A percentile compares a stretch with the other conserved stretches of the same genome.
Evolutionary conservation across 2,888 invertebrate genomes (phyloP).

Genomic region (Dryadula phaetusa): DNA sequence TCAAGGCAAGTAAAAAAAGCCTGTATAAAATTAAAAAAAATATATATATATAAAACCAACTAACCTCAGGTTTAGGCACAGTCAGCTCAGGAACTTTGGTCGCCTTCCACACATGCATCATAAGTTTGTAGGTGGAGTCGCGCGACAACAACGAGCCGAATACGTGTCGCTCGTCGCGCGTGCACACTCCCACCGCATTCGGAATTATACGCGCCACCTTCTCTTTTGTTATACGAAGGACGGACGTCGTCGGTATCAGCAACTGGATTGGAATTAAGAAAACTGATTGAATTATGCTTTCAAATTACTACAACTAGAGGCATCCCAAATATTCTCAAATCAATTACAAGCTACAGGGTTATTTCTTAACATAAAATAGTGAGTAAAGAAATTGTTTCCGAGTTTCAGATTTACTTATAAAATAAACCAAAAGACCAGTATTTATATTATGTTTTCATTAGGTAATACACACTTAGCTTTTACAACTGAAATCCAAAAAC

Average conservation of each 20-base stretch:
- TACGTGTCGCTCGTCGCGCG: conserved; percentile 93
- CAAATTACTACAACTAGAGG: no score
- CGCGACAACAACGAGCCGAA: conserved; percentile 96
- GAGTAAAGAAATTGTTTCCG: no score
- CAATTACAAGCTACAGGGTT: no score
- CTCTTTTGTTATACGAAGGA: conserved; percentile 95
- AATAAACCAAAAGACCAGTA: no score
- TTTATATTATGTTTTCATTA: no score
- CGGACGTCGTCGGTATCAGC: conserved; percentile 93
- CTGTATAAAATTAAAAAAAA: no score
- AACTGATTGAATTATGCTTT: no score
- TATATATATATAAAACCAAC: neutral
- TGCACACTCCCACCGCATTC: conserved; percentile 95
- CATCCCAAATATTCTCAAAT: no score
- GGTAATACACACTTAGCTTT: no score
- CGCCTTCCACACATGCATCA: conserved; percentile 93
- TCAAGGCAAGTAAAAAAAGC: neutral
- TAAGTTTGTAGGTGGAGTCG: conserved; percentile 93
- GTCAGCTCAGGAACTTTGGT: conserved; percentile 78
- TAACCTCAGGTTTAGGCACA: conserved; percentile 68
- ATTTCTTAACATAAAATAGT: no score
- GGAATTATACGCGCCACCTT: conserved; percentile 97
- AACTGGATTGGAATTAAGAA: conserved; percentile 82
- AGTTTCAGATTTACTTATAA: no score
- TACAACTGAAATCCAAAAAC: no score